Evolutionary conservation across 2,888 invertebrate species (phyloP).

Genomic region (Parthenolecanium corni): DNA sequence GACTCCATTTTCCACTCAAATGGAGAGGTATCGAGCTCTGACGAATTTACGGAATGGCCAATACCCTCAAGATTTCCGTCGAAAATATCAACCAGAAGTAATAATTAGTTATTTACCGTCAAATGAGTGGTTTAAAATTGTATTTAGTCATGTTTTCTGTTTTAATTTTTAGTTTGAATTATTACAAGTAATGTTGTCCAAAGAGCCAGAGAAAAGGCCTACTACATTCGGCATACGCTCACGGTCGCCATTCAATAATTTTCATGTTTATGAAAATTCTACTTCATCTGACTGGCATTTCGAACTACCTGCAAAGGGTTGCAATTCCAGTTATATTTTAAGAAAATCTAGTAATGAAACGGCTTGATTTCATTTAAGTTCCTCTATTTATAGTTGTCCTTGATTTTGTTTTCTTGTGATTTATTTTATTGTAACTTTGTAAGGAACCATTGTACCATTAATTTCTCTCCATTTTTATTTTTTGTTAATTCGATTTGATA

Average conservation of each 20-base stretch:
- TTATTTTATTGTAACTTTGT: too few species aligned
- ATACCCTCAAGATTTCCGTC: conserved; percentile 58
- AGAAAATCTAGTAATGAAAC: conserved; percentile 14
- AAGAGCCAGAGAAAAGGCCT: conserved; percentile 59
- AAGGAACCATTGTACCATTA: too few species aligned
- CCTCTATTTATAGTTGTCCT: too few species aligned
- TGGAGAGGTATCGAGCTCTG: conserved; percentile 68
- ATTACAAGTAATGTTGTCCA: conserved; percentile 64
- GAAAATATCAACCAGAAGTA: conserved; percentile 59
- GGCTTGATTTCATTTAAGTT: conserved; percentile 6
- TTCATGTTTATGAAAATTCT: conserved; percentile 1
- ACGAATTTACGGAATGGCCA: conserved; percentile 51
- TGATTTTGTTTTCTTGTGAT: too few species aligned
- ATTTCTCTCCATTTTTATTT: too few species aligned
- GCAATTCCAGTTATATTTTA: conserved; percentile 3
- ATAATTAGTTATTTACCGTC: conserved; percentile 27
- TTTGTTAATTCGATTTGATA: too few species aligned
- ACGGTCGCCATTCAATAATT: conserved; percentile 44
- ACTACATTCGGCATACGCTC: conserved; percentile 59
- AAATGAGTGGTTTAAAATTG: too few species aligned
- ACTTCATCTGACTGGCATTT: conserved; percentile 33
- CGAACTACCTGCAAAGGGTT: conserved; percentile 32
- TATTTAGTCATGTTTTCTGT: too few species aligned
- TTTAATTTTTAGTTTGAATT: conserved; percentile 50
- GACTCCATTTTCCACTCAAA: conserved; percentile 77